phyloP scores from a whole-genome alignment of 2,888 invertebrate species.

The Linhomoeus sp. region DNA sequence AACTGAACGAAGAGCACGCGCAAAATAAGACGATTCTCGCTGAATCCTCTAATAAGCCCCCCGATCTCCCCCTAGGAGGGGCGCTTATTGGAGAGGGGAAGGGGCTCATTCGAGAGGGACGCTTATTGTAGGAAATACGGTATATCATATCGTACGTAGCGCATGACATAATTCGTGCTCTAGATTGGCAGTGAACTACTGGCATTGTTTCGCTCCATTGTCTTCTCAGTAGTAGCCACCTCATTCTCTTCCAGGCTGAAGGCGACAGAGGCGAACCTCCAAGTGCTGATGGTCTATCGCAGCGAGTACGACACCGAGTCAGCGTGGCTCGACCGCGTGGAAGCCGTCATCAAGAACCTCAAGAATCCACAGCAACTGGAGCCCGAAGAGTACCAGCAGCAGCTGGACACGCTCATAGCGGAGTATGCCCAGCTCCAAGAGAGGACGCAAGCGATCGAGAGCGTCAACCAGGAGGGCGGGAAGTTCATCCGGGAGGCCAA shows the following conservation, averaged over 20 bases:
- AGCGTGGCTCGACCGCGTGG: constrained; percentile 25
- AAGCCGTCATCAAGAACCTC: constrained; percentile 19
- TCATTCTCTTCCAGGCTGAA: constrained; percentile 57
- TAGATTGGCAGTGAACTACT: no score
- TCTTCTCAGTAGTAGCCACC: no score
- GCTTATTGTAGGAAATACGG: no score
- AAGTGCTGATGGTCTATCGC: constrained; percentile 61
- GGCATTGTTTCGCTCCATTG: no score
- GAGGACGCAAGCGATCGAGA: constrained; percentile 77
- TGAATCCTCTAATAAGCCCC: no score
- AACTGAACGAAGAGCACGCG: no score
- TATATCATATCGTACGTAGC: no score
- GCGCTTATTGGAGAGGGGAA: no score
- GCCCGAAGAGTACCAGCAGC: constrained; percentile 17
- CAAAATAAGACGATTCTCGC: no score
- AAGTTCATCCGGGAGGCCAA: constrained; percentile 88
- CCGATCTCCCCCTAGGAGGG: no score
- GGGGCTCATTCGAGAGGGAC: no score
- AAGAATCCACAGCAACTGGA: background rate
- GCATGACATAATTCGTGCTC: no score
- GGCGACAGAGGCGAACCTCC: constrained; percentile 72
- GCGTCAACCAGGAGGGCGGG: constrained; percentile 81
- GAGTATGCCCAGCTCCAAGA: constrained; percentile 79
- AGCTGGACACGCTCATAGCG: constrained; percentile 33
- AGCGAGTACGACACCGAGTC: constrained; percentile 26